Evolutionary conservation across 2,113 vertebrate genomes (phyloP).

Genomic region (Rallus limicola): DNA sequence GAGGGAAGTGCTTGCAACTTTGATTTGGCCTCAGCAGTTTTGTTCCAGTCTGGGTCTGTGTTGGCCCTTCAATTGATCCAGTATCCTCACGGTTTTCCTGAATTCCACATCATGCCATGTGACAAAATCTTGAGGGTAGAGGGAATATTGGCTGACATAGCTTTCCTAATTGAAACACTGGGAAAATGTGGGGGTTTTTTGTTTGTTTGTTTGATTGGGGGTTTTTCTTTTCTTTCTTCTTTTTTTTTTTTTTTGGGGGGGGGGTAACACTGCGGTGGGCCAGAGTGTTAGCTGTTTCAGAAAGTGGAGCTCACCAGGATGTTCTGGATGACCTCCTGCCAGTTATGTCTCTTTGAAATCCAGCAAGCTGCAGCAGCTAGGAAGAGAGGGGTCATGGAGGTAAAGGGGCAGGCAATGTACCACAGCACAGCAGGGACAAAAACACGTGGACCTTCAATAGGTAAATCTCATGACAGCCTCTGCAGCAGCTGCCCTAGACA

Average conservation of each 20-base stretch:
- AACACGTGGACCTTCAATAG: neutral
- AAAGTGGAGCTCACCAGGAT: neutral
- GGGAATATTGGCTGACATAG: neutral
- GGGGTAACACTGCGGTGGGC: neutral
- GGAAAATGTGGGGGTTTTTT: neutral
- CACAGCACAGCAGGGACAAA: neutral
- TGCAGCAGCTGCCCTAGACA: neutral
- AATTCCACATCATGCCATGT: neutral
- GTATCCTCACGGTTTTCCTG: neutral
- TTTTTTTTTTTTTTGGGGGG: too few species aligned
- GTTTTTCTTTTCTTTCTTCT: too few species aligned
- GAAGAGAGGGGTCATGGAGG: neutral
- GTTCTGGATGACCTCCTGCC: conserved; percentile 14
- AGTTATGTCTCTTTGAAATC: conserved; percentile 11
- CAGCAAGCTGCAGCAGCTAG: neutral
- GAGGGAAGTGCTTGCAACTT: neutral
- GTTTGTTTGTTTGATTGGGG: too few species aligned
- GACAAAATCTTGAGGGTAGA: neutral
- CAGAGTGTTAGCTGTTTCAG: neutral
- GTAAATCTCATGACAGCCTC: neutral
- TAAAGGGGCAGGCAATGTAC: neutral
- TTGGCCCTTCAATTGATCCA: neutral
- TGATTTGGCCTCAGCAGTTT: neutral
- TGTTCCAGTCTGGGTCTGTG: neutral
- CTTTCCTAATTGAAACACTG: neutral